Base-by-base conservation (phyloP, 2,888 invertebrate species). In the Polydesmus complanatus region DNA sequence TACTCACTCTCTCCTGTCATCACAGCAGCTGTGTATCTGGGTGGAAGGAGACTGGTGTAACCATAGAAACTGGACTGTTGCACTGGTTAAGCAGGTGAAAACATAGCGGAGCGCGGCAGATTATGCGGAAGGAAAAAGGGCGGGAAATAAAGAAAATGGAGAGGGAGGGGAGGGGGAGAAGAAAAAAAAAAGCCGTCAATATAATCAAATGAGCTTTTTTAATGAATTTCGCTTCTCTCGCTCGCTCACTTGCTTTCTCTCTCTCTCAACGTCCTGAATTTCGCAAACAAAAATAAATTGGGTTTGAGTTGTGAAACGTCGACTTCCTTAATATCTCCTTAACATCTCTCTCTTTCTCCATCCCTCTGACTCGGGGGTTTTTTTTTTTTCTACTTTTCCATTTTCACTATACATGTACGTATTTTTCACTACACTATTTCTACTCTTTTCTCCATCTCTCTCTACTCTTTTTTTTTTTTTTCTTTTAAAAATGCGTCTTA, bases 1-100 rank as follows among this genome's bases (percentile, higher is more conserved):
- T 63, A 77, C 81, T 80, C 78, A 86, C 92, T 93, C 80, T 93
- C 93, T 63, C 93, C 93, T 3, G 88, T 87, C 93, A 93, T 93
- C 1, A 93, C 90, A 37, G 93, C 92, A 73, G 93, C 92, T 0
- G 92, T 93, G 70, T 92, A 93, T 65, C 85, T 78, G 65, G 86
- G 84, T 23, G 93, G 93, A 64, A 93, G 77, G 83, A 92, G 92
- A 63, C 91, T 90, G 1, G 92, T 89, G 72, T 90, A 92, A 1
- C 93, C 93, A 72, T 93, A 93, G 75, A 92, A 93, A 70, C 92
- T 92, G 0, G 91, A 91, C 73, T 93, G 93, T 74, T 93, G 93
- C 62, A 93, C 86, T 79, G 70, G 52, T 8, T 37, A 14, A 14
- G 37, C 37, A 37, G 14, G 14, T 37, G 37, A 37, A 37, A 14